Percentiles rank a stretch among this genome's conserved stretches.
Evolutionary conservation across 2,797 vertebrate genomes (phyloP).

Genomic region (Enteromius viviparus): DNA sequence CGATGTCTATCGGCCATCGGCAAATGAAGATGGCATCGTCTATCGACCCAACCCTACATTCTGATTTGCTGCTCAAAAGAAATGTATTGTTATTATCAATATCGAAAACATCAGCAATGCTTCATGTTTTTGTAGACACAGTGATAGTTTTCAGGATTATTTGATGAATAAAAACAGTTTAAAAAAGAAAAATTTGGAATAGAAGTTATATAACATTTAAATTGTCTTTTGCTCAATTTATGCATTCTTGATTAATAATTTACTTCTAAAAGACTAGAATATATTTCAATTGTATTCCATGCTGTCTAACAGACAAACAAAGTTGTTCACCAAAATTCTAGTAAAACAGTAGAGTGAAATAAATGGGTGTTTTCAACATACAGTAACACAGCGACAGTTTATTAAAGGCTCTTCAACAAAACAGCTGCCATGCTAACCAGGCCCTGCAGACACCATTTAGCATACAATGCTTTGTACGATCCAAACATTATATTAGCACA

Average conservation of each 20-base stretch:
- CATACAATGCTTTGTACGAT: conserved; percentile 4
- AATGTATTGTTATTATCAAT: neutral
- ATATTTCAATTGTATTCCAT: neutral
- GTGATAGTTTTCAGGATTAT: neutral
- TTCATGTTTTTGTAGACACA: neutral
- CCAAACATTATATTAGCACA: conserved; percentile 39
- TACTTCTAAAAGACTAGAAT: neutral
- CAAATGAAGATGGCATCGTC: no score
- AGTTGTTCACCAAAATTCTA: neutral
- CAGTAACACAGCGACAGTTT: neutral
- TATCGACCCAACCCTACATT: no score
- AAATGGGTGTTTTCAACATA: conserved; percentile 6
- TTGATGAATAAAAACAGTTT: neutral
- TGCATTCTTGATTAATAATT: neutral
- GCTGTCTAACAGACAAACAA: neutral
- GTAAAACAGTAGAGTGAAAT: neutral
- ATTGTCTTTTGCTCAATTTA: neutral
- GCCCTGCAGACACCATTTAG: conserved; percentile 26
- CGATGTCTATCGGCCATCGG: no score
- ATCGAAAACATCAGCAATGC: neutral
- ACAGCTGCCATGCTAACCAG: conserved; percentile 19
- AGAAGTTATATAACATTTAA: neutral
- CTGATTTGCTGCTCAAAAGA: neutral
- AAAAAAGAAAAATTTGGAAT: neutral
- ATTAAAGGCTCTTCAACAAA: conserved; percentile 31